A percentile compares a stretch with the other conserved stretches of the same genome.
These are phyloP conservation scores for Sepiola atlantica DNA, from an alignment of 2,888 invertebrate species.

Conservation along the genomic window DNA sequence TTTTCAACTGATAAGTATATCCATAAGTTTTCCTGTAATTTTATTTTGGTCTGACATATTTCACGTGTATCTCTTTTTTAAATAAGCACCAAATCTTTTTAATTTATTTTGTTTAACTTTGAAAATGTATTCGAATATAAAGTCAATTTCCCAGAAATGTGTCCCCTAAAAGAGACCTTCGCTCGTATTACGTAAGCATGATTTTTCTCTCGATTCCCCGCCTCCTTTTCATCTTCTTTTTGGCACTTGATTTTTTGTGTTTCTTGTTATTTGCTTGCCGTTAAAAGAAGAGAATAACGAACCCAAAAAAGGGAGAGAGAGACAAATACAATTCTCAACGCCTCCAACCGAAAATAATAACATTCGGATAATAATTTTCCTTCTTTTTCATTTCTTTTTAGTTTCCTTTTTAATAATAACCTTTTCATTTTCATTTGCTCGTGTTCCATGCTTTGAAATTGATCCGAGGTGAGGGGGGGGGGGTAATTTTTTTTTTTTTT, in stretches of 20 bases:
- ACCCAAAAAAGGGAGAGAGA: background rate
- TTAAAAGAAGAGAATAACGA: background rate
- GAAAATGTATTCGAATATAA: no score
- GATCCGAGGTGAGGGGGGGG: no score
- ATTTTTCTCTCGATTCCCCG: background rate
- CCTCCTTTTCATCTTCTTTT: slow-evolving; percentile 15
- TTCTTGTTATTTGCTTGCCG: slow-evolving; percentile 44
- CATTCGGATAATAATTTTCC: background rate
- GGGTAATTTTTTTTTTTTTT: no score
- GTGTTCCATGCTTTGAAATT: background rate
- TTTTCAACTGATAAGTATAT: no score
- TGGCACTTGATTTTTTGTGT: slow-evolving; percentile 33
- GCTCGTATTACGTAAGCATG: background rate
- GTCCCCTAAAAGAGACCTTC: no score
- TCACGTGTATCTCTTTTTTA: no score
- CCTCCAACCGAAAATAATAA: background rate
- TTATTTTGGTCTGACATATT: no score
- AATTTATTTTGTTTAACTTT: no score
- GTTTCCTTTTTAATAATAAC: slow-evolving; percentile 1
- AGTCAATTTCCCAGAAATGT: no score
- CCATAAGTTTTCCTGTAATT: no score
- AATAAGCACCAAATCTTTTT: no score
- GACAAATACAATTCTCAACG: background rate
- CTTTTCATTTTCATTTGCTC: background rate
- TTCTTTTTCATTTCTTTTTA: background rate